phyloP scores from a whole-genome alignment of 2,797 vertebrate species.

The Falco naumanni region DNA sequence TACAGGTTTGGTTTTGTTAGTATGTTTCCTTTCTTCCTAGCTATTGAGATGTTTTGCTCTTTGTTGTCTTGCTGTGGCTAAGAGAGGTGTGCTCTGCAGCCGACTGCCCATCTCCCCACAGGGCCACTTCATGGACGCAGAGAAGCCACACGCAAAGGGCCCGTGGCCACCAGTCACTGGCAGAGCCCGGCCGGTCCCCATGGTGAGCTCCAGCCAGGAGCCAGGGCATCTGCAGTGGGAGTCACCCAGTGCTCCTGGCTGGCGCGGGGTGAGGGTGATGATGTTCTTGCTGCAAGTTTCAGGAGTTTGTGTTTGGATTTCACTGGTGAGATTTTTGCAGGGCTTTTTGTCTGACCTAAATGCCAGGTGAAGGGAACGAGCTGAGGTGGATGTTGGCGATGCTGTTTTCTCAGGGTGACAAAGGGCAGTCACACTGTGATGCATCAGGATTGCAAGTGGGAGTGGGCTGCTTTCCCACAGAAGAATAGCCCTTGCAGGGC shows the following conservation, averaged over 20 bases:
- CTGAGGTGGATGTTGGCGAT: background rate
- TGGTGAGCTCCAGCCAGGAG: background rate
- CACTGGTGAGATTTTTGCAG: background rate
- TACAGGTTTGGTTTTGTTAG: background rate
- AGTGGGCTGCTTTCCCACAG: background rate
- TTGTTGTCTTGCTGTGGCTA: background rate
- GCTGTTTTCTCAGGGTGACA: background rate
- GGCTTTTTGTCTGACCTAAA: background rate
- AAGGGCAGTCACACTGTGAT: background rate
- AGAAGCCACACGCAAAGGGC: background rate
- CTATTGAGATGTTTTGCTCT: background rate
- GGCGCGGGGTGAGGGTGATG: fast-evolving
- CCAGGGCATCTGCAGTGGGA: fast-evolving
- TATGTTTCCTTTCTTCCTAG: background rate
- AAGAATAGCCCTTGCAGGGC: background rate
- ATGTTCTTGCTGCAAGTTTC: background rate
- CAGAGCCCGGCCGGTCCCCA: background rate
- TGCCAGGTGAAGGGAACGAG: background rate
- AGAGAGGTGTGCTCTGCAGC: background rate
- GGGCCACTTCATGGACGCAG: background rate
- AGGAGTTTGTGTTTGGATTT: background rate
- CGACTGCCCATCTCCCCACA: fast-evolving
- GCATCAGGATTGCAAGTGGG: no score
- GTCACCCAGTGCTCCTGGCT: fast-evolving
- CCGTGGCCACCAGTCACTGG: fast-evolving